Evolutionary conservation across 2,888 invertebrate species (phyloP), one percentile per base, ranked within the genome.

Genomic region (Phorcus lineatus): DNA sequence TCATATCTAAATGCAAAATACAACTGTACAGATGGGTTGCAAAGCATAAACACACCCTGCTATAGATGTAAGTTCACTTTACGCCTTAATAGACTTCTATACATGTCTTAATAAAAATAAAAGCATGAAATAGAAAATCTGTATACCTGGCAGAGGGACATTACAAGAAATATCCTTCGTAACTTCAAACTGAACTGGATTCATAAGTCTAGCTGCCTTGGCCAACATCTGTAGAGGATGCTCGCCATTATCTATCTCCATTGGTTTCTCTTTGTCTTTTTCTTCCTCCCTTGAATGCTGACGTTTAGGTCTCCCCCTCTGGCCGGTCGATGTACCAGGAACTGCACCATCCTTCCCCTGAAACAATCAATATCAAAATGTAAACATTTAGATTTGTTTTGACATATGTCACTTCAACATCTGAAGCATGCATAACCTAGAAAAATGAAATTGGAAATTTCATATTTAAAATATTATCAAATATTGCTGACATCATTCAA

Each of bases 111-210:
- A 47, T 47, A 11, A 11, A 1, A 1, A 47, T 1, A 47, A 47
- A 11, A 47, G 47, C 13, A 11, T 36, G 36, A 17, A 74, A 0
- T 13, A 4, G 16, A 62, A 1, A 36, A 19, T 22, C 19, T 0
- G 24, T 54, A 24, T 67, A 92, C 93, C 93, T 81, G 93, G 93
- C 53, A 93, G 83, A 47, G 90, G 88, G n/a, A 90, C 90, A 22
- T 90, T 91, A 81, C 92, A 92, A 9, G 89, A 89, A 94, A 97
- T 95, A 90, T 97, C 97, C 74, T 95, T 94, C 0, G 98, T 97
- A 88, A 98, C 93, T 89, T 97, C 96, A 93, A 98, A 98, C 93
- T 98, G 97, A 87, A 95, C 95, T 0, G 98, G 98, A 94, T 98
- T 98, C 93, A 97, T 95, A 82, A 96, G 94, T 86, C 95, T 95